Evolutionary conservation across 2,113 vertebrate genomes (phyloP), one percentile per base, ranked within the genome.

Genomic region (Actenoides lindsayi): DNA sequence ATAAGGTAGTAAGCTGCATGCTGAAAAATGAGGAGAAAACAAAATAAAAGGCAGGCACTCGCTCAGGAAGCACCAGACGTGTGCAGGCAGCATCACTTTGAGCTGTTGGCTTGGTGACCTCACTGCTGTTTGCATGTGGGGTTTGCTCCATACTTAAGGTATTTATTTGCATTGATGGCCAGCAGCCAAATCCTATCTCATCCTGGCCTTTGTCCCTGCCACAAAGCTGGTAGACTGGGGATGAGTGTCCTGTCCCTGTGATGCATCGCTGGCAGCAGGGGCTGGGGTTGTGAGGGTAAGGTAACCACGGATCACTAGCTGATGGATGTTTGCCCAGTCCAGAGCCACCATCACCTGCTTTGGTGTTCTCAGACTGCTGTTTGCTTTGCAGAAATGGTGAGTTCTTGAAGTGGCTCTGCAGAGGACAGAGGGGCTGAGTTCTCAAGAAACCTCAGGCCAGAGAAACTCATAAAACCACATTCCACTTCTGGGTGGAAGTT

Each of bases 191-290:
- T n/a, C 68, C 64, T 19, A 3, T 23, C 6, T 30, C 16, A 16
- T 35, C 42, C 60, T 64, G 1, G 46, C 27, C 35, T 62, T 2
- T n/a, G 15, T 35, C 51, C 63, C 37, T 51, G 75, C 42, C 48
- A 8, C 4, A 25, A 24, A 21, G 27, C 31, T 51, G 28, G 39
- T 1, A 23, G 71, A n/a, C 5, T 12, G 69, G 68, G 27, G 48
- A 53, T 9, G 16, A 64, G 13, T 3, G 7, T 64, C 21, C 2
- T 2, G 13, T 9, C 37, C 39, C 25, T 15, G 13, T 23, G n/a
- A 78, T 57, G 33, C 13, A 30, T 1, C 0, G 0, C 30, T 42
- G 60, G 41, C 46, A 56, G 70, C 1, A 2, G 51, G 57, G 21
- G 8, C 16, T 81, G 67, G 46, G 35, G 9, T 8, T 3, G 3